Base-by-base conservation (phyloP, 2,797 vertebrate species). In the Chelidonichthys spinosus region DNA sequence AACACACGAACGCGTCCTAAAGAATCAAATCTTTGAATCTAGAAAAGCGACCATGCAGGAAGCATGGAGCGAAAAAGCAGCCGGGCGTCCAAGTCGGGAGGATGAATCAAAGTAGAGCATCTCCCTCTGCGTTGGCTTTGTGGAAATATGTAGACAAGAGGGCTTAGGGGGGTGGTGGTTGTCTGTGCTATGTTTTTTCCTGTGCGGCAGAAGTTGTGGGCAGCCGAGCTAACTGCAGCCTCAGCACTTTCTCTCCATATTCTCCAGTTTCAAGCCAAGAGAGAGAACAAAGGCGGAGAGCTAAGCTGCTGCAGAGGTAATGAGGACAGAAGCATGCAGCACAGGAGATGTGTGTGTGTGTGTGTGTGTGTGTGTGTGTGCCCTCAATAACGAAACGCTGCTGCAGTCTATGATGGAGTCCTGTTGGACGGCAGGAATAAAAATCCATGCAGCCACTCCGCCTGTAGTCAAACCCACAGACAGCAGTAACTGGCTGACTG, bases 221-320 rank as follows among this genome's bases (percentile, higher is more conserved):
- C 90, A 93, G 93, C 91, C 86, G 72, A 79, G 85, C 90, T 85
- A 92, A 93, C 89, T 93, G 92, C 93, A 90, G 90, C 87, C 89
- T 94, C 94, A 94, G 93, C 93, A 93, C 87, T 93, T 25, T 93
- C 90, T 90, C 84, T 82, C 89, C 79, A 89, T 92, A 91, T 87
- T 93, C 93, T 92, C 92, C 85, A 86, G 89, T 92, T 93, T 93
- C 92, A 92, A 89, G 92, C 93, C 92, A 92, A 92, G 92, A 88
- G 84, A 83, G 88, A 92, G 92, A 93, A 92, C 92, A 93, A 93
- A 93, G 88, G 90, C 85, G 81, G 85, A 69, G 87, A 91, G 90
- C 86, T 84, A 88, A 90, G 89, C 92, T 92, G 90, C 87, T 85
- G 92, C 92, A 92, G 92, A 93, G 91, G 90, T 92, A 93, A 93